Conservation (phyloP, 2,113 vertebrate species). For the Cyphomyrus discorhynchus region DNA sequence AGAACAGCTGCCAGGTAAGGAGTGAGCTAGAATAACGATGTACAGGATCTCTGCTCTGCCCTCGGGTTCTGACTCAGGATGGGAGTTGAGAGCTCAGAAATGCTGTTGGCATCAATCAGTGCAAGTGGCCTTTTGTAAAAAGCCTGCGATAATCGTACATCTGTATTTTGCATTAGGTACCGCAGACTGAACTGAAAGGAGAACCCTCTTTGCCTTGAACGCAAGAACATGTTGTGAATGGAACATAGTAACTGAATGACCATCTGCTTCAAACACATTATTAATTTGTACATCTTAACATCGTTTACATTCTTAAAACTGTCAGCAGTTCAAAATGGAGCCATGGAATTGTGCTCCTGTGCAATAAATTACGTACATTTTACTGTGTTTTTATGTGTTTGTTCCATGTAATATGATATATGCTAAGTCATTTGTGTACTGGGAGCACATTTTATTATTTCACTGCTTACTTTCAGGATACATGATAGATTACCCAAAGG, state of each 20-base stretch:
- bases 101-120: background rate
- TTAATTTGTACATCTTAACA: background rate
- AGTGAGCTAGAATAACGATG: background rate
- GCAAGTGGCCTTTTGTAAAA: background rate
- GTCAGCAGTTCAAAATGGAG: background rate
- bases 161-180: background rate
- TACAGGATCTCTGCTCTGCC: background rate
- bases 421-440: background rate
- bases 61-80: background rate
- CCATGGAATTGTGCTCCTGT: slow-evolving; percentile 33
- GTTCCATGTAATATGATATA: slow-evolving; percentile 35
- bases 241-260: background rate
- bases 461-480: slow-evolving; percentile 28
- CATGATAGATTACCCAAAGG: background rate
- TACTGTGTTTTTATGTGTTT: slow-evolving; percentile 38
- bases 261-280: background rate
- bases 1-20: background rate
- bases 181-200: background rate
- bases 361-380: slow-evolving; percentile 28
- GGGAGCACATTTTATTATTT: background rate
- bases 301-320: background rate
- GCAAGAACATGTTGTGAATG: background rate
- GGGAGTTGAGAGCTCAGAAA: background rate
- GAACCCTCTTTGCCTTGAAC: background rate
- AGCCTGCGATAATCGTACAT: background rate